phyloP scores from a whole-genome alignment of 2,888 invertebrate genomes.

The Lepeophtheirus nordmannii region DNA sequence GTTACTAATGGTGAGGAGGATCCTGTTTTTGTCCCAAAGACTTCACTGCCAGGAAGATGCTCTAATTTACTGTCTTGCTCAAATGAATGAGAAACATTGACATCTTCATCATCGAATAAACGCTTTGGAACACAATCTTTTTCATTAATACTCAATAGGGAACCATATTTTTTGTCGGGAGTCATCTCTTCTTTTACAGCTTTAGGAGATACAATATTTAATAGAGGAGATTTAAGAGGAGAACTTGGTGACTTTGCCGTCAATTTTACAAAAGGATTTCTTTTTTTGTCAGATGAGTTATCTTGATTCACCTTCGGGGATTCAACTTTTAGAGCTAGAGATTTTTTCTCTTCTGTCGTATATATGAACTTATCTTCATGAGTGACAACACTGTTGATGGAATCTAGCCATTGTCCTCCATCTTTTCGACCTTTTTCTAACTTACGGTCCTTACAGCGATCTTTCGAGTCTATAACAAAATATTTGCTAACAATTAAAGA shows the following conservation, averaged over 20 bases:
- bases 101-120: background rate
- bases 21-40: too few species aligned
- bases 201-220: background rate
- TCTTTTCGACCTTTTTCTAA: background rate
- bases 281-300: background rate
- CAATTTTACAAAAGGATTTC: slow-evolving; percentile 1
- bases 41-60: too few species aligned
- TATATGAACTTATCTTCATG: slow-evolving; percentile 1
- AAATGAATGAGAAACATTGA: background rate
- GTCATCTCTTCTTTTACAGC: background rate
- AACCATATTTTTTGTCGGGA: background rate
- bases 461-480: background rate
- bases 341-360: background rate
- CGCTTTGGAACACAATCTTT: background rate
- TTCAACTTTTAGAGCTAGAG: background rate
- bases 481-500: background rate
- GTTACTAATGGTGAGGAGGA: too few species aligned
- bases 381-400: background rate
- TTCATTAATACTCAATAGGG: background rate
- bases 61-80: too few species aligned
- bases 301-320: background rate
- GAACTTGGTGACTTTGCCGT: background rate
- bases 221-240: background rate
- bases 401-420: background rate
- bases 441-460: background rate